Percentiles rank a stretch among this genome's conserved stretches.
Conservation (phyloP, 1,140 invertebrate species). For the Neuroterus valhalla region DNA sequence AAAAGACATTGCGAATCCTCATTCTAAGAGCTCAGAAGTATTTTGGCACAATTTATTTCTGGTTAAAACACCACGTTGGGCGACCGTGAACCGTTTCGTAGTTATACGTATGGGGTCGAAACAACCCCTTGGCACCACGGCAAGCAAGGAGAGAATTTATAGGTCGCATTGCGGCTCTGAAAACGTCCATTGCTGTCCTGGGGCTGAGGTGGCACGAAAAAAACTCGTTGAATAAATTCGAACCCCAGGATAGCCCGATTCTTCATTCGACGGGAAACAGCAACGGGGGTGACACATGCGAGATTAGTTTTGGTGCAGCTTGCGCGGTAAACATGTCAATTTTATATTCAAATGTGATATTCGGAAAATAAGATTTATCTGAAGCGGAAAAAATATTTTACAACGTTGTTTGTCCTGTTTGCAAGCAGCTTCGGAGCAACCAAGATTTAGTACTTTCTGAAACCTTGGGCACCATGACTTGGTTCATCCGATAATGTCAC, state of each 20-base stretch:
- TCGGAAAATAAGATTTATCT: conserved; percentile 1
- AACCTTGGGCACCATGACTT: too few relatives aligned
- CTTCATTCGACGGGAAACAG: conserved; percentile 14
- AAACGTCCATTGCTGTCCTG: conserved; percentile 38
- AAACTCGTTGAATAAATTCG: conserved; percentile 41
- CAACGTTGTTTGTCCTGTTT: background rate
- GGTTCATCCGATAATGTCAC: too few relatives aligned
- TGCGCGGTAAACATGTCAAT: conserved; percentile 24
- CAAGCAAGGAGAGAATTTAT: conserved; percentile 49
- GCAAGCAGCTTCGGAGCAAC: background rate
- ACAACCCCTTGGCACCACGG: conserved; percentile 41
- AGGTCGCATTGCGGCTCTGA: conserved; percentile 50
- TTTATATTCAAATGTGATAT: conserved; percentile 15
- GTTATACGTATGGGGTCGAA: conserved; percentile 25
- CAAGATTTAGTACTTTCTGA: too few relatives aligned
- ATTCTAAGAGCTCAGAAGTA: conserved; percentile 27
- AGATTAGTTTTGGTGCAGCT: background rate
- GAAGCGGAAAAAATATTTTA: background rate
- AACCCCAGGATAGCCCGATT: conserved; percentile 33
- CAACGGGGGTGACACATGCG: conserved; percentile 6
- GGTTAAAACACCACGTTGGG: conserved; percentile 29
- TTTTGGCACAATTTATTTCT: conserved; percentile 33
- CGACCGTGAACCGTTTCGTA: conserved; percentile 28
- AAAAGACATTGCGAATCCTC: conserved; percentile 32
- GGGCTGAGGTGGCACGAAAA: conserved; percentile 34